These are phyloP conservation scores for Leucophenga maculata DNA, from an alignment of 2,888 invertebrate genomes.

Conservation along the genomic window DNA sequence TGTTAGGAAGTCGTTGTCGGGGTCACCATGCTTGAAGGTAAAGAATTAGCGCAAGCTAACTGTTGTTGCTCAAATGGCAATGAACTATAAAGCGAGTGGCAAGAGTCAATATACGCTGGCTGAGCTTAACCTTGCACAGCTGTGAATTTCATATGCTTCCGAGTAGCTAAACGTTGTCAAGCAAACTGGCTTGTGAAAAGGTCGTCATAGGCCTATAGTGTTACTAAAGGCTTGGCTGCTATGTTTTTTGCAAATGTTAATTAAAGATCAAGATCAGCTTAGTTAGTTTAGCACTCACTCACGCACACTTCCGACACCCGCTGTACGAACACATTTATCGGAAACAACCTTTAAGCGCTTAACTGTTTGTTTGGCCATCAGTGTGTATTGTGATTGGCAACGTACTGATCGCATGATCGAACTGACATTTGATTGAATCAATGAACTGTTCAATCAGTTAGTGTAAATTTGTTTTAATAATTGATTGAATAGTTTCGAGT, in stretches of 20 bases:
- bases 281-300: constrained; percentile 1
- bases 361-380: constrained; percentile 15
- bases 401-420: neutral
- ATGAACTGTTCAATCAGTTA: neutral
- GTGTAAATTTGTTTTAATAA: constrained; percentile 24
- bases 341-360: constrained; percentile 16
- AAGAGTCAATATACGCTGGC: neutral
- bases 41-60: neutral
- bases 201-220: too few species aligned
- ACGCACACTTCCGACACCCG: constrained; percentile 10
- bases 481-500: constrained; percentile 11
- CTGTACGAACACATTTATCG: neutral
- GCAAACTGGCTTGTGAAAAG: neutral
- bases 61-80: constrained; percentile 2
- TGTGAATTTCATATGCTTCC: neutral
- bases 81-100: neutral
- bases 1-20: neutral
- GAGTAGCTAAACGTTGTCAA: neutral
- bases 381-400: neutral
- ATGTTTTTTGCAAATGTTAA: constrained; percentile 10
- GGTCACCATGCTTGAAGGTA: neutral
- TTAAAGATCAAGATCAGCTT: constrained; percentile 13
- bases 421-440: neutral
- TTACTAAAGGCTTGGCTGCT: too few species aligned
- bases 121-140: neutral